Conservation (phyloP, 2,797 vertebrate species). For the Clamator glandarius region DNA sequence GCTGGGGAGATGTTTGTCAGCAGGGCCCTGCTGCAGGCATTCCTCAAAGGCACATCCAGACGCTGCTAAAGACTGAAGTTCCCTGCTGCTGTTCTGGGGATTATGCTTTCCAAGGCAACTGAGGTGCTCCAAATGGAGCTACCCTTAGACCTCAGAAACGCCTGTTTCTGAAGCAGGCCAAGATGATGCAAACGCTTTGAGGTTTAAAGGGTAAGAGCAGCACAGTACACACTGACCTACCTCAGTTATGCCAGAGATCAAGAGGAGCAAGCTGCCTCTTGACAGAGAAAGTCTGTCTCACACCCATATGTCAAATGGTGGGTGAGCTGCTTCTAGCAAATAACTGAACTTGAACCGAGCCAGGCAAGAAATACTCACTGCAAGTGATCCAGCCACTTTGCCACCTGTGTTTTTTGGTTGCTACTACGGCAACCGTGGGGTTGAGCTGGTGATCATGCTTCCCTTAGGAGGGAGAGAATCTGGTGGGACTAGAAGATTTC, state of each 20-base stretch:
- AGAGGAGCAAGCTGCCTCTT: background rate
- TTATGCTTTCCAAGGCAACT: background rate
- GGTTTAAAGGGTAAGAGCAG: background rate
- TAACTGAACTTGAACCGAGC: background rate
- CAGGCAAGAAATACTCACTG: background rate
- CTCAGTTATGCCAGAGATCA: background rate
- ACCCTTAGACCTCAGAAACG: background rate
- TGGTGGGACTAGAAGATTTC: background rate
- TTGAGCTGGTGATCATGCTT: background rate
- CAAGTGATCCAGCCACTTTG: background rate
- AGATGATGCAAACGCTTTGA: background rate
- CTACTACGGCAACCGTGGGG: background rate
- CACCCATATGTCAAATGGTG: background rate
- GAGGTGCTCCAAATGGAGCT: background rate
- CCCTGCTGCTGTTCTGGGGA: background rate
- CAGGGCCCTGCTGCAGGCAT: background rate
- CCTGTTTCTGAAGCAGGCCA: background rate
- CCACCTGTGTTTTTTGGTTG: background rate
- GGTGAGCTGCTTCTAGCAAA: background rate
- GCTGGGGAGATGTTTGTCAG: background rate
- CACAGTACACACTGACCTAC: background rate
- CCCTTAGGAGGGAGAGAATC: background rate
- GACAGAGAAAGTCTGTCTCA: background rate
- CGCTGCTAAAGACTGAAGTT: accelerated
- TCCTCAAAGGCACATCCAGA: background rate